Evolutionary conservation across 2,113 vertebrate genomes (phyloP).

Genomic region (Macaca mulatta): DNA sequence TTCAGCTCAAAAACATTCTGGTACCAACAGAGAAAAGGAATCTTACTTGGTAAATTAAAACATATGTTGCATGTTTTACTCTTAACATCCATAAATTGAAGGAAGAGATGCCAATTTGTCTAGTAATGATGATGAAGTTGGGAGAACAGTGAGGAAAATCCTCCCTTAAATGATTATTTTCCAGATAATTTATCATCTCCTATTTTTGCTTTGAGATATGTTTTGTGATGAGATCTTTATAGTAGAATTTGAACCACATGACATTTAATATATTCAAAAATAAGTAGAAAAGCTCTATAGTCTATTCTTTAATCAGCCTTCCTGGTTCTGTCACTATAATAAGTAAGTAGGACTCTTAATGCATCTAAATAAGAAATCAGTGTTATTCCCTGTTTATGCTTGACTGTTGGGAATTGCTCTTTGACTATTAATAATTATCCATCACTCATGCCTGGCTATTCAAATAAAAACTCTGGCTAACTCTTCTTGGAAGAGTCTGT

Average conservation of each 20-base stretch:
- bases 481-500: background rate
- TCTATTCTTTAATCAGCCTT: background rate
- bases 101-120: constrained; percentile 55
- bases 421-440: background rate
- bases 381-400: background rate
- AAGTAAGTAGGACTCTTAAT: background rate
- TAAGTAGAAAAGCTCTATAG: background rate
- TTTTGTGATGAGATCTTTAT: constrained; percentile 5
- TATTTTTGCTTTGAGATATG: constrained; percentile 23
- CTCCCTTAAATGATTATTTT: background rate
- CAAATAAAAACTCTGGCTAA: background rate
- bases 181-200: background rate
- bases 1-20: constrained; percentile 38
- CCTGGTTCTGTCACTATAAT: background rate
- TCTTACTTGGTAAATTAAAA: constrained; percentile 72
- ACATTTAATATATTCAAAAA: background rate
- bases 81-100: constrained; percentile 64
- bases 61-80: constrained; percentile 68
- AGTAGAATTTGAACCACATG: background rate
- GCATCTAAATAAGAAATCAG: background rate
- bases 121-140: constrained; percentile 60
- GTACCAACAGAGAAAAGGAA: constrained; percentile 65
- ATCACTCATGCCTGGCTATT: background rate
- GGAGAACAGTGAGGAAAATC: background rate
- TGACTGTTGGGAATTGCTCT: constrained; percentile 18